A percentile compares a stretch with the other conserved stretches of the same genome.
These are phyloP conservation scores for Parus major DNA, from an alignment of 2,113 vertebrate genomes.

Conservation along the genomic window DNA sequence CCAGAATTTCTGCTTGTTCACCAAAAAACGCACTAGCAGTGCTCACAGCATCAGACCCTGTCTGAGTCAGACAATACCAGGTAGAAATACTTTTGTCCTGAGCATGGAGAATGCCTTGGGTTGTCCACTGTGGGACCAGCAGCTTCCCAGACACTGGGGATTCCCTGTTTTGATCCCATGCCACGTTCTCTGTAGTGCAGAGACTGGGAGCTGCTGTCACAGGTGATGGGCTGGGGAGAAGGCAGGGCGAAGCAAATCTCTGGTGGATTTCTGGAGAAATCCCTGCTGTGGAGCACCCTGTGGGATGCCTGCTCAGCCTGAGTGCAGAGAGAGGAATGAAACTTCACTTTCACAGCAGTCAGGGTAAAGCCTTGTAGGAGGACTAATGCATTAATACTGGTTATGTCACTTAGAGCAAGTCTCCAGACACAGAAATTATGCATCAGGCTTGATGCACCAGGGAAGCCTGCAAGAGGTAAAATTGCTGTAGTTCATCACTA, in stretches of 20 bases:
- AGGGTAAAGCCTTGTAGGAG: background rate
- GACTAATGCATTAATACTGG: background rate
- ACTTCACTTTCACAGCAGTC: background rate
- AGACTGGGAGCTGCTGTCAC: background rate
- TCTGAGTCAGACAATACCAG: rapidly evolving
- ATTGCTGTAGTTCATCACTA: background rate
- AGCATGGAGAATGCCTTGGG: background rate
- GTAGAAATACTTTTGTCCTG: background rate
- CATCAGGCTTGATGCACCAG: background rate
- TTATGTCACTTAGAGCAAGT: background rate
- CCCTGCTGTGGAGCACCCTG: background rate
- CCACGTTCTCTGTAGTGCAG: rapidly evolving
- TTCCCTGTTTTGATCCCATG: background rate
- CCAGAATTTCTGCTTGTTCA: background rate
- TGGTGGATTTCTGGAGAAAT: background rate
- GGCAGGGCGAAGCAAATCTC: background rate
- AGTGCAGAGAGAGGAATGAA: background rate
- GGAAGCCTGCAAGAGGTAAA: background rate
- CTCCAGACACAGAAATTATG: background rate
- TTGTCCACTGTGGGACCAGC: background rate
- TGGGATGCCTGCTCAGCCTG: background rate
- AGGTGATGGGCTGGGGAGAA: background rate
- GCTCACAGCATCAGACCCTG: background rate
- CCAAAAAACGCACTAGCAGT: background rate
- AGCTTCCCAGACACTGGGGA: background rate